phyloP scores from a whole-genome alignment of 2,797 vertebrate genomes.

The Ibycter americanus region DNA sequence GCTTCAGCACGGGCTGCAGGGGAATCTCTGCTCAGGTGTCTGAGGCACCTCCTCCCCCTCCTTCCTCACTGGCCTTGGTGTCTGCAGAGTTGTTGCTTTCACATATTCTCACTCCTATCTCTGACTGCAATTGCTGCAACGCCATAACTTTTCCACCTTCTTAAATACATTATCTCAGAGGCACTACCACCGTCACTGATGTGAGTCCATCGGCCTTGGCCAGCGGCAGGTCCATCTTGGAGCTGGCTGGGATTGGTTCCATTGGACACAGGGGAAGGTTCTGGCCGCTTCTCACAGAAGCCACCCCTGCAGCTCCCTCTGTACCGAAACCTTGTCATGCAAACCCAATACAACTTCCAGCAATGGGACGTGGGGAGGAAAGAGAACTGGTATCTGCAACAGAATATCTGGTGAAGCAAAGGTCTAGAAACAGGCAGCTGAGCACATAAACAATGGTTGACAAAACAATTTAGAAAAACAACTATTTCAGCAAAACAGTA shows the following conservation, averaged over 20 bases:
- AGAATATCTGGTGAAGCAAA: neutral
- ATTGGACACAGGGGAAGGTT: no score
- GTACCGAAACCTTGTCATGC: neutral
- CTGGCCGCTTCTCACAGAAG: no score
- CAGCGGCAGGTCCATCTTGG: no score
- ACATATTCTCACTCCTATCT: no score
- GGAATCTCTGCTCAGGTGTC: neutral
- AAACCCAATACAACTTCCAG: neutral
- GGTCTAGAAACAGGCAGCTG: neutral
- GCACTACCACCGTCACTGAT: no score
- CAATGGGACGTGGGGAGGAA: neutral
- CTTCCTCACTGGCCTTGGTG: neutral
- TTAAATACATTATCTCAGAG: no score
- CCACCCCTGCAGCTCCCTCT: rapidly evolving
- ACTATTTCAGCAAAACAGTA: constrained; percentile 47
- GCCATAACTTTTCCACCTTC: no score
- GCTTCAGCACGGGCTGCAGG: no score
- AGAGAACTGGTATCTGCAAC: neutral
- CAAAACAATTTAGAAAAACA: constrained; percentile 4
- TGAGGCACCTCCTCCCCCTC: neutral
- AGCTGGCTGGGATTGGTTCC: no score
- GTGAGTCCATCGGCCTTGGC: no score
- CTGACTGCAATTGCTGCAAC: no score
- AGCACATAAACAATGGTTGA: neutral
- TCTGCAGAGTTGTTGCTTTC: neutral